phyloP scores from a whole-genome alignment of 2,888 invertebrate species.

The Conistra vaccinii region DNA sequence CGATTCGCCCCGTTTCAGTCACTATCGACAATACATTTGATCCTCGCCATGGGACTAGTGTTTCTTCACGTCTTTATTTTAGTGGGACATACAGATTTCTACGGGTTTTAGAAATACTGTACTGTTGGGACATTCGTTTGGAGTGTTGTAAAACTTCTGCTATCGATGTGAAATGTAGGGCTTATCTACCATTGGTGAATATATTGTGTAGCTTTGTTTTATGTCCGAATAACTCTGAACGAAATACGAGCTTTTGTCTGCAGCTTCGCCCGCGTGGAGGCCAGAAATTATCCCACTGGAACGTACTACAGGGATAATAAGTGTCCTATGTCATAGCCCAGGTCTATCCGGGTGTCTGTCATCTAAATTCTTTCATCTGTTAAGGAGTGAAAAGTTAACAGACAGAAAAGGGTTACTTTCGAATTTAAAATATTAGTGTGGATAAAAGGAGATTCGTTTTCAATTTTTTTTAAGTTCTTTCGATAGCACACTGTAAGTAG shows the following conservation, averaged over 20 bases:
- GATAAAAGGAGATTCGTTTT: too few relatives aligned
- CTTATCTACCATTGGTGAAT: background rate
- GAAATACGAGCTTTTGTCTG: background rate
- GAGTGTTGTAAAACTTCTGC: constrained; percentile 4
- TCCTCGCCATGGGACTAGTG: constrained; percentile 61
- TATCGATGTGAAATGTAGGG: background rate
- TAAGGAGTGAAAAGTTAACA: background rate
- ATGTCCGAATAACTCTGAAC: background rate
- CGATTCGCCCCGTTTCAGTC: constrained; percentile 55
- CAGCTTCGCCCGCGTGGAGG: too few relatives aligned
- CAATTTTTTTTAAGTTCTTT: background rate
- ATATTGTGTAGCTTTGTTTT: background rate
- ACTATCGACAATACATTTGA: constrained; percentile 76
- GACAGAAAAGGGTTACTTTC: background rate
- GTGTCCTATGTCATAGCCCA: background rate
- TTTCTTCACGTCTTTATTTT: constrained; percentile 47
- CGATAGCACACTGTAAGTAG: background rate
- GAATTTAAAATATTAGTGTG: background rate
- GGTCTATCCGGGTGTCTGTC: background rate
- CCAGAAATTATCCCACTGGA: background rate
- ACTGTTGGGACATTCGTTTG: constrained; percentile 21
- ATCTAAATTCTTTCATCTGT: background rate
- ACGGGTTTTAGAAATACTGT: constrained; percentile 31
- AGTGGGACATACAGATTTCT: constrained; percentile 37
- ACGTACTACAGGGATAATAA: background rate